These are phyloP conservation scores for Himalopsyche tibetana DNA, from an alignment of 2,888 invertebrate genomes.

Conservation along the genomic window DNA sequence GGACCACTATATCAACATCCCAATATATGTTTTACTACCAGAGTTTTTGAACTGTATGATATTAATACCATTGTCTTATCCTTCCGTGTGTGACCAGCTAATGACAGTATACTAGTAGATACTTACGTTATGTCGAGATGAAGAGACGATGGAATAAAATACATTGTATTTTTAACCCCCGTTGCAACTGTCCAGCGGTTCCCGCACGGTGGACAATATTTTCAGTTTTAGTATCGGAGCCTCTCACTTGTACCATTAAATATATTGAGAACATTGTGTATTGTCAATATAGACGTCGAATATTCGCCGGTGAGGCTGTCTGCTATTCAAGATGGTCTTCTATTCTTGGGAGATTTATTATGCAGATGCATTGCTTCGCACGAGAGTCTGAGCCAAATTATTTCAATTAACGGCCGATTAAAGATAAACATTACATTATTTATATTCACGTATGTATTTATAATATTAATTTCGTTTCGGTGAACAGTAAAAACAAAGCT, in stretches of 20 bases:
- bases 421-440: conserved; percentile 3
- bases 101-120: conserved; percentile 19
- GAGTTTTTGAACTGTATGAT: too few species aligned
- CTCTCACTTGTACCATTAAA: not conserved
- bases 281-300: not conserved
- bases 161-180: conserved; percentile 41
- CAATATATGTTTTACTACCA: too few species aligned
- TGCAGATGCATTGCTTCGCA: conserved; percentile 25
- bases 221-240: not conserved
- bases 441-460: too few species aligned
- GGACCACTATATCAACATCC: too few species aligned
- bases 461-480: too few species aligned
- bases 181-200: conserved; percentile 28
- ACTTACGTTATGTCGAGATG: conserved; percentile 25
- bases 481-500: too few species aligned
- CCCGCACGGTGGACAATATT: not conserved
- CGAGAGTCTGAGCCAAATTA: conserved; percentile 23
- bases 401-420: conserved; percentile 29
- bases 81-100: not conserved
- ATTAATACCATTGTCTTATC: not conserved
- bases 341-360: conserved; percentile 22
- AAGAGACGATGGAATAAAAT: conserved; percentile 27
- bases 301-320: conserved; percentile 22
- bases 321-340: conserved; percentile 22
- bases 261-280: not conserved